Evolutionary conservation across 2,888 invertebrate species (phyloP), one percentile per base, ranked within the genome.

Genomic region (Aleiodes leptofemur): DNA sequence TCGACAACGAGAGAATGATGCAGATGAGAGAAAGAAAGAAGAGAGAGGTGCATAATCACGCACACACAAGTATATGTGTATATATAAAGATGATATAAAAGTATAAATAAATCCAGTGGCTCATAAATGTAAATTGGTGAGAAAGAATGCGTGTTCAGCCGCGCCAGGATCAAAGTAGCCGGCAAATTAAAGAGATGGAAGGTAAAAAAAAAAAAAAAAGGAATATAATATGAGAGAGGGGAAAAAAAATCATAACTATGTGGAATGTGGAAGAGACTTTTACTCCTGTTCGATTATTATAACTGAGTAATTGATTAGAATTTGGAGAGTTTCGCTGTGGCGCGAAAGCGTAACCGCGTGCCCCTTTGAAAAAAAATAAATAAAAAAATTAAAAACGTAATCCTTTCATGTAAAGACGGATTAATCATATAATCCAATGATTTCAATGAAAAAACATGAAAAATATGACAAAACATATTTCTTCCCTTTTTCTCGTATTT

Each of bases 71-170:
- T 66, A 34, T 23, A 2, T 23, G 23, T 61, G 50, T 75, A 72
- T 51, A 68, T 50, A 51, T 69, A 61, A 68, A 76, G 50, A 76
- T 71, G 72, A 72, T 76, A 72, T 69, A 76, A 76, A 69, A 68
- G 66, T 72, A 72, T 59, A 76, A 76, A 76, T 76, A 76, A 76
- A 76, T 72, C 69, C 68, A 55, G 68, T 50, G 71, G 72, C 74
- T 57, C 66, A 72, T 69, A 76, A 76, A 76, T 76, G 72, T 72
- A 59, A 76, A 76, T 76, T 72, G 56, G 6, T 71, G 50, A 66
- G 68, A 68, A 72, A 59, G 66, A 68, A 76, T 66, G 55, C 53
- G 74, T 68, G 57, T 56, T 75, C n/a, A 51, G 69, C 48, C 57
- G 59, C 53, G 31, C 51, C 13, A 68, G 66, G 72, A 72, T 72